Conservation (phyloP, 2,888 invertebrate species). For the Coremacera marginata region DNA sequence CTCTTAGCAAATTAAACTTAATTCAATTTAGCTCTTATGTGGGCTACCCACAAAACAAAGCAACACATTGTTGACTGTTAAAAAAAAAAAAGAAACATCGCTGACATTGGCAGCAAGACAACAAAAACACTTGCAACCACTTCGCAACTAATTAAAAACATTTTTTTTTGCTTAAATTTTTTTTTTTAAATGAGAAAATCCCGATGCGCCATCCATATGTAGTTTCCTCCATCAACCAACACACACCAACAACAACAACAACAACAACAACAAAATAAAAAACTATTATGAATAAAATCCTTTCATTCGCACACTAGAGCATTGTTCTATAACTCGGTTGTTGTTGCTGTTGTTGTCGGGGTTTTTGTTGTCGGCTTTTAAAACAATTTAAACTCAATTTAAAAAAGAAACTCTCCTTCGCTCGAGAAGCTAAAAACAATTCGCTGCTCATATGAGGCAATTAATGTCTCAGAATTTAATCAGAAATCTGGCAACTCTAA, state of each 20-base stretch:
- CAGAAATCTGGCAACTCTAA: conserved; percentile 13
- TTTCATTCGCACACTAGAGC: conserved; percentile 28
- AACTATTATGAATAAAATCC: conserved; percentile 44
- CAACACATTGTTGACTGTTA: background rate
- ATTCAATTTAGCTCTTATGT: background rate
- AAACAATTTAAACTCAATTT: conserved; percentile 21
- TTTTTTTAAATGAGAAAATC: background rate
- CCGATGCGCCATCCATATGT: background rate
- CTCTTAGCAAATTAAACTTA: background rate
- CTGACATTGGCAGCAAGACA: background rate
- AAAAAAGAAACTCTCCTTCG: background rate
- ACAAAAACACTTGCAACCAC: conserved; percentile 5
- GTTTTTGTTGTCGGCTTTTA: conserved; percentile 6
- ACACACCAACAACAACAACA: background rate
- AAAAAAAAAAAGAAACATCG: background rate
- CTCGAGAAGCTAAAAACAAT: background rate
- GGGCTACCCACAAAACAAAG: background rate
- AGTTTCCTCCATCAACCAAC: background rate
- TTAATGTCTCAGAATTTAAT: conserved; percentile 1
- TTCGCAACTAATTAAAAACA: conserved; percentile 20
- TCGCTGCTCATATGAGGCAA: background rate
- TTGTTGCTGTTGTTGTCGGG: background rate
- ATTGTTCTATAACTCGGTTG: background rate
- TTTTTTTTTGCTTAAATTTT: background rate
- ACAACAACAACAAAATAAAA: background rate